These are phyloP conservation scores for Neodiprion lecontei DNA, from an alignment of 1,140 invertebrate species.

Conservation along the genomic window DNA sequence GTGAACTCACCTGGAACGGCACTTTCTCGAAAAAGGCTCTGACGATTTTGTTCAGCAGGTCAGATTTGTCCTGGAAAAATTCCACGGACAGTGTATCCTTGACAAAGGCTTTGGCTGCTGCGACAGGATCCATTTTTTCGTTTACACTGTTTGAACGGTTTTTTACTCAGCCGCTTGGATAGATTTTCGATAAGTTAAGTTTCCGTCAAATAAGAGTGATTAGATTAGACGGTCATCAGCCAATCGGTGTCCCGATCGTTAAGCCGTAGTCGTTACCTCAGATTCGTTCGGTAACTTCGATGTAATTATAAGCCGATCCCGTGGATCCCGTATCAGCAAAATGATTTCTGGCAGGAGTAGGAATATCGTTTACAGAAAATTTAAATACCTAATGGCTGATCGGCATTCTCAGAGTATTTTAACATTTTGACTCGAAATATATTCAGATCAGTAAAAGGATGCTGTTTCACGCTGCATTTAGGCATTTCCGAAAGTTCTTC, in stretches of 20 bases:
- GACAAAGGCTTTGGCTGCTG: conserved; percentile 8
- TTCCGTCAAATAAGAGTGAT: neutral
- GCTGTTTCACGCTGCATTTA: too few relatives aligned
- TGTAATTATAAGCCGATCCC: too few relatives aligned
- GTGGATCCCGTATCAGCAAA: too few relatives aligned
- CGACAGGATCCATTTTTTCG: conserved; percentile 7
- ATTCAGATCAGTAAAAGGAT: too few relatives aligned
- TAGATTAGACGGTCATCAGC: neutral
- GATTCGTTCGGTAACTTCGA: neutral
- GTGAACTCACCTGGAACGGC: conserved; percentile 1
- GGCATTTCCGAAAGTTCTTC: too few relatives aligned
- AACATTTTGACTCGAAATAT: too few relatives aligned
- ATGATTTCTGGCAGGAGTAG: too few relatives aligned
- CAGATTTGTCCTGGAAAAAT: neutral
- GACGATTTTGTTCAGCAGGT: neutral
- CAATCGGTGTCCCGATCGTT: neutral
- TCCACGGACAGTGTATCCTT: neutral
- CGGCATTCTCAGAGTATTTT: too few relatives aligned
- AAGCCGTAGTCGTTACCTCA: conserved; percentile 1
- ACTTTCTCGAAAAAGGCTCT: conserved; percentile 6
- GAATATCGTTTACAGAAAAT: too few relatives aligned
- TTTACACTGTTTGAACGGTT: neutral
- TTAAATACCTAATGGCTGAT: too few relatives aligned
- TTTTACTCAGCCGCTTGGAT: neutral
- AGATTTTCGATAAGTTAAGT: neutral